Percentiles rank a stretch among this genome's conserved stretches.
phyloP scores from a whole-genome alignment of 2,888 invertebrate genomes.

The Stenoptilia bipunctidactyla region DNA sequence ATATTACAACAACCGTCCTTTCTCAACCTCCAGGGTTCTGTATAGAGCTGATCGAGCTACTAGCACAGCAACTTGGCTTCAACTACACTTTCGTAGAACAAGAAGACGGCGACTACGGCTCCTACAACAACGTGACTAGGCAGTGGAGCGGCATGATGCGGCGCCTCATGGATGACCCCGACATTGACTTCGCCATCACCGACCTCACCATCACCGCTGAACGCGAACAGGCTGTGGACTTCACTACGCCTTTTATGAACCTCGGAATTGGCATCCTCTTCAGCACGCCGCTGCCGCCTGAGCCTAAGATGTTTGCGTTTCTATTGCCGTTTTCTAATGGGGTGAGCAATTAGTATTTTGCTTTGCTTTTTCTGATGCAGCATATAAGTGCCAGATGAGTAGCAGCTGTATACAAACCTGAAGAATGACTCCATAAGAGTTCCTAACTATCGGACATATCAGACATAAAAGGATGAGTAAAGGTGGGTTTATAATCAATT shows the following conservation, averaged over 20 bases:
- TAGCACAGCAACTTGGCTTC: slow-evolving; percentile 81
- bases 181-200: slow-evolving; percentile 90
- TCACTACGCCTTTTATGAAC: slow-evolving; percentile 97
- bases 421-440: no score
- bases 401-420: not conserved
- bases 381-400: no score
- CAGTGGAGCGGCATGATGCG: slow-evolving; percentile 82
- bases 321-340: slow-evolving; percentile 87
- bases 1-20: no score
- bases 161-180: slow-evolving; percentile 75
- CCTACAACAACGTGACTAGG: slow-evolving; percentile 62
- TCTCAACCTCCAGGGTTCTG: slow-evolving; percentile 78
- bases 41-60: slow-evolving; percentile 85
- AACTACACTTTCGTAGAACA: slow-evolving; percentile 85
- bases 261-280: slow-evolving; percentile 91
- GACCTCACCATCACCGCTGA: slow-evolving; percentile 92
- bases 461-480: no score
- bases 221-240: slow-evolving; percentile 90
- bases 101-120: slow-evolving; percentile 78
- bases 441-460: no score
- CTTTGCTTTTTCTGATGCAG: no score
- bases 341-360: slow-evolving; percentile 30
- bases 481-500: no score
- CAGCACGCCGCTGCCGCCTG: slow-evolving; percentile 84
- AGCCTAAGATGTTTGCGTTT: slow-evolving; percentile 91